A percentile compares a stretch with the other conserved stretches of the same genome.
These are phyloP conservation scores for Drosophila insularis DNA, from an alignment of 1,140 invertebrate species.

Conservation along the genomic window DNA sequence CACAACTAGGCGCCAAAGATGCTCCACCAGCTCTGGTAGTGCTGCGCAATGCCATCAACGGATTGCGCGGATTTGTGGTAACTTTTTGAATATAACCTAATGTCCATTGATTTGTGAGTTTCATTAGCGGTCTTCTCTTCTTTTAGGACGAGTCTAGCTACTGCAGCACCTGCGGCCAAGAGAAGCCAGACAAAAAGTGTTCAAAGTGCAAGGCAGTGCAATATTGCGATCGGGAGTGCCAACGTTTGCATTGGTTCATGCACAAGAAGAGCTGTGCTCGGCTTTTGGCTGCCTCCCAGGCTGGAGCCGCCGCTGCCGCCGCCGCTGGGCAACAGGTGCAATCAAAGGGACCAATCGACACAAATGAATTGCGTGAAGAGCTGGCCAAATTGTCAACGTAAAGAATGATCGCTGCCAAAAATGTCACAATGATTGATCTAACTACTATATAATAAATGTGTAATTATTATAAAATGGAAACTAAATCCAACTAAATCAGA, in stretches of 20 bases:
- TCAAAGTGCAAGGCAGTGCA: conserved; percentile 96
- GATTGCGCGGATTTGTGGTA: conserved; percentile 88
- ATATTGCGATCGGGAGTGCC: conserved; percentile 97
- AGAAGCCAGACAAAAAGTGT: conserved; percentile 95
- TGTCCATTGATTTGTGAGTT: not conserved
- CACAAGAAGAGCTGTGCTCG: conserved; percentile 94
- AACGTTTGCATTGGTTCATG: conserved; percentile 97
- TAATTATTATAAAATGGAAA: conserved; percentile 9
- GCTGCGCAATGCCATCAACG: conserved; percentile 94
- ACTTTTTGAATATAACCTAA: not conserved
- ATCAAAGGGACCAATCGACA: conserved; percentile 57
- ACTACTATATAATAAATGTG: not conserved
- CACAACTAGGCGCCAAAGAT: conserved; percentile 88
- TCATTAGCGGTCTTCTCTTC: not conserved
- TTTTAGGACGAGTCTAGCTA: conserved; percentile 86
- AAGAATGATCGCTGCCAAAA: conserved; percentile 6
- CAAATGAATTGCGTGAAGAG: conserved; percentile 68
- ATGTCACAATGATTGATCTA: not conserved
- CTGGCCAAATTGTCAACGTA: conserved; percentile 66
- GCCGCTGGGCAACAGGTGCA: conserved; percentile 20
- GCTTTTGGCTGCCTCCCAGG: conserved; percentile 77
- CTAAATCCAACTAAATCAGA: not conserved
- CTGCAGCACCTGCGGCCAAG: conserved; percentile 95
- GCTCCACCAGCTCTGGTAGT: conserved; percentile 88
- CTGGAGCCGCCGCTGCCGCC: conserved; percentile 15